phyloP scores from a whole-genome alignment of 1,140 invertebrate genomes.

The Bombus terrestris region DNA sequence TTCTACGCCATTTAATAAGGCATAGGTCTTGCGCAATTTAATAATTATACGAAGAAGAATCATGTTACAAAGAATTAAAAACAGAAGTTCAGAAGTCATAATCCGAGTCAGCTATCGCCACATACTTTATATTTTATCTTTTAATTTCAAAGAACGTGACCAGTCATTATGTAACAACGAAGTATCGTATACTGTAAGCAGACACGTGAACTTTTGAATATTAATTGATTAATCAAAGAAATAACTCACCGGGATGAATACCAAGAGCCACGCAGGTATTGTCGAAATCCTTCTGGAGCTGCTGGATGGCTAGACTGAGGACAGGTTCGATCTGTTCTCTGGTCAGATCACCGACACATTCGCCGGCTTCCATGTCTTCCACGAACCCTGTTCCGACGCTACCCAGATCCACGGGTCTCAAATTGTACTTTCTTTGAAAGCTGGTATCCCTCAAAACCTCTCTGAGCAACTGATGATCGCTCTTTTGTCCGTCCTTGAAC shows the following conservation, averaged over 20 bases:
- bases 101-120: too few species aligned
- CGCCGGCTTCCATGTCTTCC: conserved; percentile 79
- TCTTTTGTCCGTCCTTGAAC: conserved; percentile 73
- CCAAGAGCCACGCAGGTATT: conserved; percentile 92
- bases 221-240: not conserved
- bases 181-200: too few species aligned
- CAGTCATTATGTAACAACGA: too few species aligned
- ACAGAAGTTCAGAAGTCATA: too few species aligned
- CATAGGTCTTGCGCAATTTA: not conserved
- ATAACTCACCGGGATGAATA: conserved; percentile 91
- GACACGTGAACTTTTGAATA: not conserved
- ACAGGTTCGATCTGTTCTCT: conserved; percentile 92
- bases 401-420: conserved; percentile 88
- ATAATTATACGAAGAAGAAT: too few species aligned
- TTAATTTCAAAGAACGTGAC: too few species aligned
- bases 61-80: too few species aligned
- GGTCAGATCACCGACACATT: conserved; percentile 85
- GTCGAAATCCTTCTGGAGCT: conserved; percentile 92
- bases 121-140: too few species aligned
- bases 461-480: conserved; percentile 89
- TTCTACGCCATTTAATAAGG: not conserved
- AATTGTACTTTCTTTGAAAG: conserved; percentile 91
- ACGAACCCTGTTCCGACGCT: conserved; percentile 84
- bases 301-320: conserved; percentile 92
- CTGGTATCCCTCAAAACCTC: conserved; percentile 92